Conservation (phyloP, 2,888 invertebrate species). For the Drosophila acutilabella region DNA sequence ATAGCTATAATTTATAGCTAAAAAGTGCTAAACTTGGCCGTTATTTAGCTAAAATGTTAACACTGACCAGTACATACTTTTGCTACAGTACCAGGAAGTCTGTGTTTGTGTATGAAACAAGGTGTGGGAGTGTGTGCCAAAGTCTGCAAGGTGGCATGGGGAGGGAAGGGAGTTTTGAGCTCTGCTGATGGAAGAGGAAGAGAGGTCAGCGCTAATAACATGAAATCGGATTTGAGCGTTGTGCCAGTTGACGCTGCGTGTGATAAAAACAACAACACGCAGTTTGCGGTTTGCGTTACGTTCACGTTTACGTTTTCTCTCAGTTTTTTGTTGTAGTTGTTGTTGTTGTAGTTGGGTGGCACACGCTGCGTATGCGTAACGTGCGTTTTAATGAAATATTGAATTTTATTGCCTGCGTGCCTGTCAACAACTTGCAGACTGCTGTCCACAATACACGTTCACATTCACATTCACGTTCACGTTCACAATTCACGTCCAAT, state of each 20-base stretch:
- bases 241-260: constrained; percentile 68
- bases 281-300: constrained; percentile 63
- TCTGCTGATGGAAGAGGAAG: too few relatives aligned
- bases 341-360: constrained; percentile 10
- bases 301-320: constrained; percentile 29
- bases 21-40: neutral
- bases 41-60: neutral
- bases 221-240: constrained; percentile 75
- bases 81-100: constrained; percentile 26
- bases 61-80: constrained; percentile 8
- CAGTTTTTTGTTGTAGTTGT: constrained; percentile 3
- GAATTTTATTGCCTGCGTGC: constrained; percentile 84
- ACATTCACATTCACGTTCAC: constrained; percentile 6
- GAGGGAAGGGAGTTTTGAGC: neutral
- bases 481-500: constrained; percentile 26
- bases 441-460: constrained; percentile 26
- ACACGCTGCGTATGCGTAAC: constrained; percentile 80
- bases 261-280: constrained; percentile 74
- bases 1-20: neutral
- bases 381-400: constrained; percentile 83
- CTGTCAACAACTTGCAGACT: constrained; percentile 79
- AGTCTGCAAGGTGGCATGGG: neutral
- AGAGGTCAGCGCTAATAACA: constrained; percentile 67
- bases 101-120: constrained; percentile 19
- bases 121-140: constrained; percentile 13